Conservation (phyloP, 2,888 invertebrate genomes). For the Thecophora atra region DNA sequence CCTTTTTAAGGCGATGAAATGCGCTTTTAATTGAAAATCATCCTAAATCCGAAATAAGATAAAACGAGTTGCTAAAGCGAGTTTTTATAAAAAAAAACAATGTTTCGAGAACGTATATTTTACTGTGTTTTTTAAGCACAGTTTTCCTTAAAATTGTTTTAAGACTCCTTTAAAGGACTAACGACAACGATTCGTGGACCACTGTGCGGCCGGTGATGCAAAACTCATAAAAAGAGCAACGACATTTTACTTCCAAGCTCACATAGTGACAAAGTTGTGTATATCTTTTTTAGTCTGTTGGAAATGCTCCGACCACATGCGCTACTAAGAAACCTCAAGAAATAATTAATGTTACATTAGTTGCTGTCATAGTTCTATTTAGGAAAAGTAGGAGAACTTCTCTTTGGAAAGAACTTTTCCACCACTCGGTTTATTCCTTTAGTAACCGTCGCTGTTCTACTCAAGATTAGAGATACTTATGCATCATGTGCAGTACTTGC, state of each 20-base stretch:
- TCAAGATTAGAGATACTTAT: conserved; percentile 17
- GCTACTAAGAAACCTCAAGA: conserved; percentile 26
- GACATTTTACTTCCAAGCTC: conserved; percentile 28
- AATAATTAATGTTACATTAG: conserved; percentile 8
- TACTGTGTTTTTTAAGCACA: too few relatives aligned
- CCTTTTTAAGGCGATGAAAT: too few relatives aligned
- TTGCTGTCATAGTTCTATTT: conserved; percentile 1
- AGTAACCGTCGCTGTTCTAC: background rate
- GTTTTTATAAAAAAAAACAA: too few relatives aligned
- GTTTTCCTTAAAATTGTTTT: background rate
- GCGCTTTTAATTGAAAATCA: too few relatives aligned
- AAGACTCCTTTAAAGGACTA: background rate
- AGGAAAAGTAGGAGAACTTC: background rate
- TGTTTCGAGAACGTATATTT: too few relatives aligned
- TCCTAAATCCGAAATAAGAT: too few relatives aligned
- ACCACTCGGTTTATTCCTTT: too few relatives aligned
- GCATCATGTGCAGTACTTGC: conserved; percentile 17
- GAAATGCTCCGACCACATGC: conserved; percentile 37
- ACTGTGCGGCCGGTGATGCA: conserved; percentile 17
- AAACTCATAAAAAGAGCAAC: conserved; percentile 42
- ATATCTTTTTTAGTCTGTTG: background rate
- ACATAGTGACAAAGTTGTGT: background rate
- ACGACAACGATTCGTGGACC: too few relatives aligned
- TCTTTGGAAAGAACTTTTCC: too few relatives aligned
- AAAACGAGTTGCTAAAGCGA: too few relatives aligned